A percentile compares a stretch with the other conserved stretches of the same genome.
Evolutionary conservation across 2,888 invertebrate genomes (phyloP).

Genomic region (Meiosimyza decipiens): DNA sequence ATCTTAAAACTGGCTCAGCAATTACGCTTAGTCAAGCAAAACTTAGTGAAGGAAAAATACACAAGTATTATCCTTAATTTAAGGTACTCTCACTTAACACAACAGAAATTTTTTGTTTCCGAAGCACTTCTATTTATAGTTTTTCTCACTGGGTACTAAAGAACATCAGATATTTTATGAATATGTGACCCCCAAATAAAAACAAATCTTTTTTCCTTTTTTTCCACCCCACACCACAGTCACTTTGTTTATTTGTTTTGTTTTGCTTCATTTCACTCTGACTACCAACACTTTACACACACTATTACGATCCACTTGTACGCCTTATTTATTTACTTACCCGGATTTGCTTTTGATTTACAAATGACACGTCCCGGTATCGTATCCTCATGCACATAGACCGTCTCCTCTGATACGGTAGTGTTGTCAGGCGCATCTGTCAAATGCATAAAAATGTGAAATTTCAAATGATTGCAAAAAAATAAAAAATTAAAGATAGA

Average conservation of each 20-base stretch:
- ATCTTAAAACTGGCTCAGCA: too few species aligned
- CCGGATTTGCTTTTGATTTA: constrained; percentile 69
- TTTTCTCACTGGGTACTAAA: too few species aligned
- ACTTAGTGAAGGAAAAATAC: too few species aligned
- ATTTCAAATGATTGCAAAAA: constrained; percentile 29
- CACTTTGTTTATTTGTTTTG: not conserved
- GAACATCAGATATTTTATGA: too few species aligned
- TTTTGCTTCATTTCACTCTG: not conserved
- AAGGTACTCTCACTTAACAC: too few species aligned
- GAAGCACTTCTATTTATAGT: too few species aligned
- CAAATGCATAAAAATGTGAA: constrained; percentile 38
- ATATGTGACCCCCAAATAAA: too few species aligned
- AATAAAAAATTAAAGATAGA: constrained; percentile 20
- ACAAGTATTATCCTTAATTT: too few species aligned
- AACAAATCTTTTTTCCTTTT: not conserved
- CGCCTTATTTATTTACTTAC: constrained; percentile 50
- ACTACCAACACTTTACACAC: too few species aligned
- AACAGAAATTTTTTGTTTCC: too few species aligned
- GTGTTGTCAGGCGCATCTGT: constrained; percentile 88
- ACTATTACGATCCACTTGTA: too few species aligned
- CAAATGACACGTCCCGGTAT: constrained; percentile 70
- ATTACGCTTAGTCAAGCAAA: too few species aligned
- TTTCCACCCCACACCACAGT: not conserved
- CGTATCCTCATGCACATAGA: constrained; percentile 68
- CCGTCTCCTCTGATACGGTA: constrained; percentile 71